Evolutionary conservation across 2,113 vertebrate species (phyloP).

Genomic region (Zapus hudsonius): DNA sequence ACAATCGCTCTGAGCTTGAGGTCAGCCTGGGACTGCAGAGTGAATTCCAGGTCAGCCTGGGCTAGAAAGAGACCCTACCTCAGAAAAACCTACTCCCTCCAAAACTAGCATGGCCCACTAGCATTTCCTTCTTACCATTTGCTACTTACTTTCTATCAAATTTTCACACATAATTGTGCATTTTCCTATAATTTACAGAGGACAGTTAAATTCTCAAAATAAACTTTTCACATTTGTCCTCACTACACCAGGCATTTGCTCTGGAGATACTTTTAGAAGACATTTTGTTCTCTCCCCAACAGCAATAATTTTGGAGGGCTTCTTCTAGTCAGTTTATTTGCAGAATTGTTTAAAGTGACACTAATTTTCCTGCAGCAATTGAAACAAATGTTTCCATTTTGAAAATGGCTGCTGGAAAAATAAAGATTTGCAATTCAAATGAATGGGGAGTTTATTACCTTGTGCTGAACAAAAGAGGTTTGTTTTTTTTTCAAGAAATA

Average conservation of each 20-base stretch:
- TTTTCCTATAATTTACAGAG: conserved; percentile 17
- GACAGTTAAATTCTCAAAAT: conserved; percentile 31
- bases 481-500: conserved; percentile 21
- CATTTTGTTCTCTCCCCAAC: conserved; percentile 52
- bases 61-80: too few relatives aligned
- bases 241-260: conserved; percentile 50
- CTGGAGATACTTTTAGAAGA: conserved; percentile 51
- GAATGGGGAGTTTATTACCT: conserved; percentile 56
- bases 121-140: not conserved
- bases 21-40: too few relatives aligned
- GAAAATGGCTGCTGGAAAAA: conserved; percentile 70
- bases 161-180: not conserved
- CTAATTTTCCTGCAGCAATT: conserved; percentile 63
- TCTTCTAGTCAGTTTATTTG: conserved; percentile 66
- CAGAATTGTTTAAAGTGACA: conserved; percentile 68
- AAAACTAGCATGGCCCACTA: too few relatives aligned
- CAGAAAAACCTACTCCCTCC: too few relatives aligned
- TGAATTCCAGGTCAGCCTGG: too few relatives aligned
- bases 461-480: conserved; percentile 51
- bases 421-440: conserved; percentile 70
- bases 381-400: conserved; percentile 74
- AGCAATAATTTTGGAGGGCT: conserved; percentile 65
- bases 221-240: conserved; percentile 50
- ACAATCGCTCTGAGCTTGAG: too few relatives aligned
- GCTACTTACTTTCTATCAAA: conserved; percentile 12